These are phyloP conservation scores for Bos taurus DNA, from an alignment of 2,113 vertebrate species.

Conservation along the genomic window DNA sequence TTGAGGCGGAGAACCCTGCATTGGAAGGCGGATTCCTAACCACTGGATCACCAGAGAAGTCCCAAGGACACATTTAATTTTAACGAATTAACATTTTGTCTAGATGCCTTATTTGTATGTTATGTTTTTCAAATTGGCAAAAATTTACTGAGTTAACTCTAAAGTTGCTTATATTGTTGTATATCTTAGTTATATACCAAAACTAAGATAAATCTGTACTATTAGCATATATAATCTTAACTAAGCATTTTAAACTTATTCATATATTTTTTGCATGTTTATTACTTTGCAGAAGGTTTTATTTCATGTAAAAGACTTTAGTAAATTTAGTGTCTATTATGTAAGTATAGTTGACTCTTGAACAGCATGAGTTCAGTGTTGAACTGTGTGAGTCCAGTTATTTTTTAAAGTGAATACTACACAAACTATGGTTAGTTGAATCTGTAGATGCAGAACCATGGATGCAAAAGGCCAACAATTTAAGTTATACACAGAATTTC, in stretches of 20 bases:
- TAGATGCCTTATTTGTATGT: not conserved
- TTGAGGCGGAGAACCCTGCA: not conserved
- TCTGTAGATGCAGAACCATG: not conserved
- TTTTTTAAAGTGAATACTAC: not conserved
- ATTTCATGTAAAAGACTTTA: not conserved
- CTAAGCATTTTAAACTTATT: not conserved
- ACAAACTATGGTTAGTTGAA: not conserved
- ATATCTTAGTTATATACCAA: not conserved
- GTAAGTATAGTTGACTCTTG: not conserved
- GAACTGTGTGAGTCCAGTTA: not conserved
- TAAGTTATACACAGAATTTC: not conserved
- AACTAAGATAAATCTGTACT: not conserved
- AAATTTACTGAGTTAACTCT: not conserved
- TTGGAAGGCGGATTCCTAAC: not conserved
- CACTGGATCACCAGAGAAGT: not conserved
- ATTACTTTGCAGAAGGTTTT: slow-evolving; percentile 3
- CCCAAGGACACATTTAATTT: not conserved
- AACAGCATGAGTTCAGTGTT: not conserved
- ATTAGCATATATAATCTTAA: not conserved
- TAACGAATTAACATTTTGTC: not conserved
- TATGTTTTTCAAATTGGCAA: not conserved
- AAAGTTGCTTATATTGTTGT: not conserved
- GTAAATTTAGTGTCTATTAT: not conserved
- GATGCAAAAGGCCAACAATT: not conserved
- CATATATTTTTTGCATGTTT: not conserved